Conservation (phyloP, 2,113 vertebrate genomes). For the Serilophus lunatus region DNA sequence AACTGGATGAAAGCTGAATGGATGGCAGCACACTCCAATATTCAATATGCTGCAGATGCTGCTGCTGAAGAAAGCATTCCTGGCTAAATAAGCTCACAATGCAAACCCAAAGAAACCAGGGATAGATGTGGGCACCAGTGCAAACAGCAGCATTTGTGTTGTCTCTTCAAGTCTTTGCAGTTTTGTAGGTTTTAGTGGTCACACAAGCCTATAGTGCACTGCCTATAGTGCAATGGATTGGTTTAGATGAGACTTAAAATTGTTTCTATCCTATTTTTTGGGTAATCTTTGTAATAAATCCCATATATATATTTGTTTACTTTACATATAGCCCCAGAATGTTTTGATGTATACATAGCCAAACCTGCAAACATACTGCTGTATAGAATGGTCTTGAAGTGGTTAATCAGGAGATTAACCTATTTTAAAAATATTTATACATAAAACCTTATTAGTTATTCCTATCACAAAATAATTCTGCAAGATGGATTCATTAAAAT, state of each 20-base stretch:
- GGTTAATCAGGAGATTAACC: neutral
- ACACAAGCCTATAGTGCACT: neutral
- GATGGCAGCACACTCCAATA: neutral
- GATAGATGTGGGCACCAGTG: neutral
- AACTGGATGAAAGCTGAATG: slow-evolving; percentile 27
- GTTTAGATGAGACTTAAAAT: neutral
- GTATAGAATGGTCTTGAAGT: neutral
- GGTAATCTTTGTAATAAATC: neutral
- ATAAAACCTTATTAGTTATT: neutral
- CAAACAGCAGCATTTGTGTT: neutral
- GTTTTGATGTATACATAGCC: neutral
- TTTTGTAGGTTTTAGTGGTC: neutral
- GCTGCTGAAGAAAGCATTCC: slow-evolving; percentile 14
- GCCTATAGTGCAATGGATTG: neutral
- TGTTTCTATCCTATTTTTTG: neutral
- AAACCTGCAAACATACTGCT: neutral
- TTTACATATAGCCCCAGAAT: neutral
- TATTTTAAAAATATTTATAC: neutral
- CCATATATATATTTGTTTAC: neutral
- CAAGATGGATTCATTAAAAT: neutral
- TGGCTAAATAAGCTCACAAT: slow-evolving; percentile 18
- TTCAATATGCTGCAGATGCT: slow-evolving; percentile 44
- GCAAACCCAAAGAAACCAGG: neutral
- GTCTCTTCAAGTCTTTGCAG: neutral
- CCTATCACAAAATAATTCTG: neutral